Evolutionary conservation across 2,113 vertebrate species (phyloP).

Genomic region (Zosterops hypoxanthus): DNA sequence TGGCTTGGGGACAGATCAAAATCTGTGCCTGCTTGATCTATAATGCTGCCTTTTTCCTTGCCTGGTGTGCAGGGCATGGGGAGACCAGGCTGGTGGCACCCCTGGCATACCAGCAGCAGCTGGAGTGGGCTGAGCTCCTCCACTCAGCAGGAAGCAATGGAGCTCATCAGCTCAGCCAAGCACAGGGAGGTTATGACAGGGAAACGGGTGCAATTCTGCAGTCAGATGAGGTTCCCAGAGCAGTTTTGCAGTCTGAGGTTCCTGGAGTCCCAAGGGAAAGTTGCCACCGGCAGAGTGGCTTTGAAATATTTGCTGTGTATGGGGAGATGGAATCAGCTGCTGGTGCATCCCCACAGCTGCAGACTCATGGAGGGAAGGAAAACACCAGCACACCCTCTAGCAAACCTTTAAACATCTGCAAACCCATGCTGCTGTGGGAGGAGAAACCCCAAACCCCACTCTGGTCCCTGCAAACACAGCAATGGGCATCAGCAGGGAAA

Average conservation of each 20-base stretch:
- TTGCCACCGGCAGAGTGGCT: accelerated
- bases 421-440: accelerated
- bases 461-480: accelerated
- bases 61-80: accelerated
- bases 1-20: neutral
- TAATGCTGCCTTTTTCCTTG: neutral
- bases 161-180: neutral
- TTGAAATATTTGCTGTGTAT: neutral
- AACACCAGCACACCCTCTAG: neutral
- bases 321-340: neutral
- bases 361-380: neutral
- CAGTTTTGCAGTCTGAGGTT: neutral
- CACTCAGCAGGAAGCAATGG: neutral
- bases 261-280: neutral
- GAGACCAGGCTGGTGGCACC: neutral
- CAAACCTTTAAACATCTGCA: neutral
- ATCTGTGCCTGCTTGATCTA: neutral
- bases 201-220: neutral
- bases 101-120: neutral
- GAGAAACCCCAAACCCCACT: neutral
- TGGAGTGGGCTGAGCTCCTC: neutral
- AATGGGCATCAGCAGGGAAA: accelerated
- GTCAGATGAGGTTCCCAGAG: neutral
- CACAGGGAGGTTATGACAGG: neutral
- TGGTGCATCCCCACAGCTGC: neutral